Conservation (phyloP, 2,888 invertebrate genomes). For the Diplolepis rosae region DNA sequence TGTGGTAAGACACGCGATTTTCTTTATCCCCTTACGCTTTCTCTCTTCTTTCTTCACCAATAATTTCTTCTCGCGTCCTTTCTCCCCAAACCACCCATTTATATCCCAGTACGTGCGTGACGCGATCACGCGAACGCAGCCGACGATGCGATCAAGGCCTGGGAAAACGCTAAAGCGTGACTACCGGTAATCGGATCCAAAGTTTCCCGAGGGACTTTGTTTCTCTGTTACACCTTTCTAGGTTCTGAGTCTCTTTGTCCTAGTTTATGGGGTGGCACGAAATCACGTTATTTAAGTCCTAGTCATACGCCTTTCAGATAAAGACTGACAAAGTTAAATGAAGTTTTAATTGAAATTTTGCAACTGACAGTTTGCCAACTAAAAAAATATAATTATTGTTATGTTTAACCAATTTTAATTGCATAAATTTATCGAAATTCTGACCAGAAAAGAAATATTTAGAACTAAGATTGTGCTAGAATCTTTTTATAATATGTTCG, state of each 20-base stretch:
- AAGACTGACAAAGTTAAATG: neutral
- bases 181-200: slow-evolving; percentile 39
- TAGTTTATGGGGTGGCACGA: slow-evolving; percentile 36
- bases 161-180: slow-evolving; percentile 40
- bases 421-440: too few relatives aligned
- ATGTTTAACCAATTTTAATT: too few relatives aligned
- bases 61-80: slow-evolving; percentile 16
- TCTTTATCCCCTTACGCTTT: slow-evolving; percentile 23
- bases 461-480: too few relatives aligned
- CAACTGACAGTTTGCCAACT: too few relatives aligned
- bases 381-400: too few relatives aligned
- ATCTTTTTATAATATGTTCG: too few relatives aligned
- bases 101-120: slow-evolving; percentile 35
- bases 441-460: too few relatives aligned
- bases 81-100: slow-evolving; percentile 14
- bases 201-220: slow-evolving; percentile 34
- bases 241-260: slow-evolving; percentile 34
- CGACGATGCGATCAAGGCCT: slow-evolving; percentile 35
- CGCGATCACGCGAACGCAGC: slow-evolving; percentile 38
- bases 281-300: slow-evolving; percentile 34
- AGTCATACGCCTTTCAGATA: slow-evolving; percentile 11
- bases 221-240: slow-evolving; percentile 29
- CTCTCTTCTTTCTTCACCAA: slow-evolving; percentile 31
- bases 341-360: too few relatives aligned
- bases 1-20: slow-evolving; percentile 8